Base-by-base conservation (phyloP, 1,140 invertebrate species). In the Epicauta chinensis region DNA sequence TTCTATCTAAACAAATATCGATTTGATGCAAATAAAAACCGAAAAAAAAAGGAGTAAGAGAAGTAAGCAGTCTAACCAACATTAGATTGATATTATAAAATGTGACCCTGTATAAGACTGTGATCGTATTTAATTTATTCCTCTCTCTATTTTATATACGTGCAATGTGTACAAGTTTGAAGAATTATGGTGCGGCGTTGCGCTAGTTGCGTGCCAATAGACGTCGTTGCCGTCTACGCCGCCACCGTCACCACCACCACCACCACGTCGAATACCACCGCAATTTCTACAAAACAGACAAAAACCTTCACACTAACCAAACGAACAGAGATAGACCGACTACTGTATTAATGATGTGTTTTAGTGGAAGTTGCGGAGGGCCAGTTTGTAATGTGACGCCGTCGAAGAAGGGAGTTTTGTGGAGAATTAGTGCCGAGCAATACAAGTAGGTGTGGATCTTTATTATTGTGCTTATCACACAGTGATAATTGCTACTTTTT, bases 1-100 rank as follows among this genome's bases (percentile, higher is more conserved):
- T 43, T 44, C 40, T 51, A 51, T 51, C 44, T 37, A 43, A 51
- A 39, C 32, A 44, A 44, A 51, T 34, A 36, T 29, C 40, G 39
- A 23, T 23, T 23, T 23, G 2, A 23, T 23, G 2, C 23, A 5
- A 2, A 7, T 5, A 23, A 2, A 23, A 23, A 23, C 23, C 23
- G 7, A n/a, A n/a, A n/a, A n/a, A n/a, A n/a, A n/a, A n/a, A n/a
- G n/a, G n/a, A n/a, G n/a, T n/a, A n/a, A n/a, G n/a, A n/a, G n/a
- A n/a, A n/a, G n/a, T n/a, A n/a, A 42, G 36, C 40, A 51, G 31
- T 51, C 50, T 51, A 51, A 51, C 40, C n/a, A 16, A 13, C 50
- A 12, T 10, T 7, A 14, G 37, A 23, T 16, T 32, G 11, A 39
- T 11, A 16, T 6, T 38, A 11, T 2, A 14, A 32, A 32, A 49